Evolutionary conservation across 2,888 invertebrate genomes (phyloP), one percentile per base, ranked within the genome.

Genomic region (Ryuthela nishihirai): DNA sequence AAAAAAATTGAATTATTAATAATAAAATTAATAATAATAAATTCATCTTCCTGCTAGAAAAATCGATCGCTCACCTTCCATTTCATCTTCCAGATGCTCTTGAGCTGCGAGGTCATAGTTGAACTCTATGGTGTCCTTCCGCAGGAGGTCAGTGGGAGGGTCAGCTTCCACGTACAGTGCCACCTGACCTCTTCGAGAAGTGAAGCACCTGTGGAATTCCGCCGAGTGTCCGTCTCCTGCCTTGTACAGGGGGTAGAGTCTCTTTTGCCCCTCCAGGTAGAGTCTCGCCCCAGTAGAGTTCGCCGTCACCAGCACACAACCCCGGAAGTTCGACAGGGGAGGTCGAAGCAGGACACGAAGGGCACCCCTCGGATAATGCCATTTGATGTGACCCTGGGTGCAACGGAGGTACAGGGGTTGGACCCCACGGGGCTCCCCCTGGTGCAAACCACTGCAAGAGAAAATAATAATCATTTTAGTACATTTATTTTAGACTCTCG

Each of bases 401-500:
- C 87, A 87, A 21, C 86, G 79, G 44, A 87, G 80, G 75, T 87
- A 86, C 29, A 87, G 84, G 0, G 87, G 85, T 25, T 85, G 84
- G 47, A 87, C 85, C 4, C 83, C 85, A 50, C 84, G 79, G 54
- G 72, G 72, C 25, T 29, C 46, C 15, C 34, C 38, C 4, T 46
- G 46, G 7, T 25, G 40, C 2, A 56, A 50, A 9, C 58, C 58
- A 20, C 58, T 58, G n/a, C n/a, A n/a, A n/a, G n/a, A n/a, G 45
- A 24, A 53, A 45, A 3, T 12, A 29, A 29, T 12, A 29, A 29
- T 12, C 29, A 29, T 29, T 29, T 29, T 29, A 29, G n/a, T n/a
- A n/a, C n/a, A n/a, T n/a, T n/a, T n/a, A n/a, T n/a, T n/a, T n/a
- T n/a, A n/a, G n/a, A n/a, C n/a, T n/a, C n/a, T n/a, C n/a, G n/a